Conservation (phyloP, 1,140 invertebrate species). For the Pogonus chalceus region DNA sequence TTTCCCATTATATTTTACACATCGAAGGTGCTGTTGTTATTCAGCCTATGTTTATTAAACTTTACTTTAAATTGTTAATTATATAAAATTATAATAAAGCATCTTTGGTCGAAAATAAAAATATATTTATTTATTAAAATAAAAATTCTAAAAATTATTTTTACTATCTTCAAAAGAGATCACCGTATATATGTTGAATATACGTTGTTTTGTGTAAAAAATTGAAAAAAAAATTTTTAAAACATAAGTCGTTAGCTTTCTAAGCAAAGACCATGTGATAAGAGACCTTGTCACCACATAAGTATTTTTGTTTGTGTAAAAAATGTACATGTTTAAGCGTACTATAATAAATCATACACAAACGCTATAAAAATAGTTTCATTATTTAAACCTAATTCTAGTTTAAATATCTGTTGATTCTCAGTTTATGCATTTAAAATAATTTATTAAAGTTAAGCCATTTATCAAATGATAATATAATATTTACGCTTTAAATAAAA, state of each 20-base stretch:
- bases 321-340: conserved; percentile 6
- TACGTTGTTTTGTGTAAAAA: conserved; percentile 11
- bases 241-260: conserved; percentile 18
- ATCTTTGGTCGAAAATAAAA: too few relatives aligned
- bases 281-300: conserved; percentile 33
- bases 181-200: conserved; percentile 10
- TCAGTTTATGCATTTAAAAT: too few relatives aligned
- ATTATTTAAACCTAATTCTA: not conserved
- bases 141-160: conserved; percentile 8
- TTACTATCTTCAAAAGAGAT: not conserved
- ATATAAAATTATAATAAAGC: too few relatives aligned
- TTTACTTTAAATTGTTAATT: too few relatives aligned
- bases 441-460: too few relatives aligned
- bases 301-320: conserved; percentile 16
- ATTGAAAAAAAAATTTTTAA: conserved; percentile 8
- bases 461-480: too few relatives aligned
- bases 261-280: conserved; percentile 26
- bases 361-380: not conserved
- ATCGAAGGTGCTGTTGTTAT: too few relatives aligned
- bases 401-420: too few relatives aligned
- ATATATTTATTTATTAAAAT: conserved; percentile 6
- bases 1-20: too few relatives aligned
- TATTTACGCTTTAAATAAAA: not conserved
- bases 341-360: conserved; percentile 3
- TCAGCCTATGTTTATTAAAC: too few relatives aligned